Conservation (phyloP, 2,888 invertebrate species). For the Drosophila subsilvestris region DNA sequence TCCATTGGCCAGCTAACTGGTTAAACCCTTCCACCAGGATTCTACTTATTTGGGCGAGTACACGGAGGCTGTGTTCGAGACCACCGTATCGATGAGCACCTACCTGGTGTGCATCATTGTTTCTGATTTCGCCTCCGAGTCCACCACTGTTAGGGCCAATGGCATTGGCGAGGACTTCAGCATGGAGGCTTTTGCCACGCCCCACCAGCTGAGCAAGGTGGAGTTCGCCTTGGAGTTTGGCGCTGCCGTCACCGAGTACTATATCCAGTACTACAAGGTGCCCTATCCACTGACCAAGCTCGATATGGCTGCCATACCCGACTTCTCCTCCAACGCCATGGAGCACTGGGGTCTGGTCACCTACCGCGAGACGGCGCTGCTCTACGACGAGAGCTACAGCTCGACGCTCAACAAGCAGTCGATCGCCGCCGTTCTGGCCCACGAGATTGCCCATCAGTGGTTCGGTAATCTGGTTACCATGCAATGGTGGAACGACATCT, state of each 20-base stretch:
- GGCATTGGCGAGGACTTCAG: constrained; percentile 86
- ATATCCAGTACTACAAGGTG: constrained; percentile 92
- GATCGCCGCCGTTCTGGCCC: constrained; percentile 92
- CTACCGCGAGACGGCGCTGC: constrained; percentile 92
- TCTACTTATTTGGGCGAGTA: constrained; percentile 79
- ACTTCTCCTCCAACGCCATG: constrained; percentile 90
- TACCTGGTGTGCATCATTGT: constrained; percentile 96
- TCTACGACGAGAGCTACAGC: constrained; percentile 90
- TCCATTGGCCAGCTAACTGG: background rate
- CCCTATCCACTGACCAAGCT: constrained; percentile 95
- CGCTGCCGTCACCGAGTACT: constrained; percentile 90
- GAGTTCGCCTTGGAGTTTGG: constrained; percentile 90
- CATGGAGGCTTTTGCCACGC: constrained; percentile 90
- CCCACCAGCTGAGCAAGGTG: constrained; percentile 90
- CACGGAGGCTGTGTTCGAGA: constrained; percentile 89
- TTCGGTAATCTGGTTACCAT: constrained; percentile 95
- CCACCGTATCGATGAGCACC: constrained; percentile 96
- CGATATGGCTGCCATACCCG: constrained; percentile 83
- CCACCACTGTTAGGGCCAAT: constrained; percentile 85
- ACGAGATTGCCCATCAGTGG: constrained; percentile 98
- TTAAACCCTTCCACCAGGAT: constrained; percentile 18
- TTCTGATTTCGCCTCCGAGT: constrained; percentile 90
- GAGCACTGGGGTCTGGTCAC: constrained; percentile 98
- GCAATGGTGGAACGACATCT: constrained; percentile 96
- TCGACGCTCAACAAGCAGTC: constrained; percentile 90